Evolutionary conservation across 2,797 vertebrate genomes (phyloP).

Genomic region (Sebastes minor): DNA sequence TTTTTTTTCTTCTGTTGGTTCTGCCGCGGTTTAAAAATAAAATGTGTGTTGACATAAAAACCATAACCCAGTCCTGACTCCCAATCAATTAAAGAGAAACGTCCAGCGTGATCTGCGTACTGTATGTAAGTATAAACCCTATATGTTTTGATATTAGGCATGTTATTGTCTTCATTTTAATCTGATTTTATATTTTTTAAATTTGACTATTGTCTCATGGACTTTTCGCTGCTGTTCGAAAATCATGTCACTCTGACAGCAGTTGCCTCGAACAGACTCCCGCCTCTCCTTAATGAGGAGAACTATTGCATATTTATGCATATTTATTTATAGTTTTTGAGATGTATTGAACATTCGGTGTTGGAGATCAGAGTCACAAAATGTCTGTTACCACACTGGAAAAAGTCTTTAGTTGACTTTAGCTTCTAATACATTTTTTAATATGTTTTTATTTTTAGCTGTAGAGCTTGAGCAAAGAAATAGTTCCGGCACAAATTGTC

Average conservation of each 20-base stretch:
- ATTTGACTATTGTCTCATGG: background rate
- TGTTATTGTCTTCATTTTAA: background rate
- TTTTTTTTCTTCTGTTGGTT: background rate
- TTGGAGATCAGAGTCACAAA: no score
- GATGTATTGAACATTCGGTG: background rate
- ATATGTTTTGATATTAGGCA: background rate
- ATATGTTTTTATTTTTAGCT: no score
- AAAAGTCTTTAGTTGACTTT: no score
- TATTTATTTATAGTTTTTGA: background rate
- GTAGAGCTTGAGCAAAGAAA: no score
- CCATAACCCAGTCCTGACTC: background rate
- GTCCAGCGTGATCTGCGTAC: no score
- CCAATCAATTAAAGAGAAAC: background rate
- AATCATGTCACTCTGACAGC: background rate
- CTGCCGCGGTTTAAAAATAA: background rate
- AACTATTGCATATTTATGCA: no score
- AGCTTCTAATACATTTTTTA: background rate
- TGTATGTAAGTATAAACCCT: background rate
- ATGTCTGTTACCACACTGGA: no score
- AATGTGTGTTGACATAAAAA: background rate
- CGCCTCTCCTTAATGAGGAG: background rate
- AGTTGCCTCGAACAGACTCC: background rate
- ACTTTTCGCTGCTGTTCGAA: background rate
- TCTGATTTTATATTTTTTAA: background rate
- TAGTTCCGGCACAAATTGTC: no score